Percentiles rank a stretch among this genome's conserved stretches.
These are phyloP conservation scores for Prorops nasuta DNA, from an alignment of 1,140 invertebrate species.

Conservation along the genomic window DNA sequence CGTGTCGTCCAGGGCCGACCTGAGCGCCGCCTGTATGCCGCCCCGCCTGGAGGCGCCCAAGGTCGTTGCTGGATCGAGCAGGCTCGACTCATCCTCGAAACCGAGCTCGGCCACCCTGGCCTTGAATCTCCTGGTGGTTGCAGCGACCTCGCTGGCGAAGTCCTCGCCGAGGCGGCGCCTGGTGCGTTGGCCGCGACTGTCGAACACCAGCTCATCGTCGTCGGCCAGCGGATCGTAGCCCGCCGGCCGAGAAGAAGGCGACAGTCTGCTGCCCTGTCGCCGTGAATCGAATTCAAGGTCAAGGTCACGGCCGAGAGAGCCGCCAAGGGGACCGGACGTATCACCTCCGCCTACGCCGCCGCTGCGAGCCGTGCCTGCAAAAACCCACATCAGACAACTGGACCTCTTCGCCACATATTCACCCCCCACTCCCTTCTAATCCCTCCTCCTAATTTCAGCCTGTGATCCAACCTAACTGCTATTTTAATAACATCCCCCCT, in stretches of 20 bases:
- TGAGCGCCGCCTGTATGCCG: not conserved
- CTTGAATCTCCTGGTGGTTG: conserved; percentile 43
- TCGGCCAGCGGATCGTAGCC: conserved; percentile 27
- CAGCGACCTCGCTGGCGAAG: conserved; percentile 41
- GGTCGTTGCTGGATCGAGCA: not conserved
- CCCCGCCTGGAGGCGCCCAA: not conserved
- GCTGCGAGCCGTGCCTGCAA: conserved; percentile 53
- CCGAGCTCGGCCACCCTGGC: conserved; percentile 30
- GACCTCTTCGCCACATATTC: too few relatives aligned
- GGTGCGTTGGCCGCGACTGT: conserved; percentile 49
- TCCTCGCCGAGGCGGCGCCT: conserved; percentile 40
- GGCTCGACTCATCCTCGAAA: conserved; percentile 10
- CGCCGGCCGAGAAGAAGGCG: not conserved
- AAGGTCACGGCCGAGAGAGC: conserved; percentile 41
- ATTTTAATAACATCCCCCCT: too few relatives aligned
- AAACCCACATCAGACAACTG: conserved; percentile 31
- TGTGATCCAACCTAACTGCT: too few relatives aligned
- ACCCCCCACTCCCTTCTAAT: too few relatives aligned
- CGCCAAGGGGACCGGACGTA: conserved; percentile 42
- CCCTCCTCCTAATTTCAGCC: too few relatives aligned
- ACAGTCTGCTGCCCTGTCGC: too few relatives aligned
- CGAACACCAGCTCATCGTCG: conserved; percentile 50
- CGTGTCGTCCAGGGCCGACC: conserved; percentile 35
- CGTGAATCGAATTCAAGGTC: conserved; percentile 45
- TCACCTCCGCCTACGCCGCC: too few relatives aligned